phyloP scores from a whole-genome alignment of 2,888 invertebrate genomes.

The Heliconius sara region DNA sequence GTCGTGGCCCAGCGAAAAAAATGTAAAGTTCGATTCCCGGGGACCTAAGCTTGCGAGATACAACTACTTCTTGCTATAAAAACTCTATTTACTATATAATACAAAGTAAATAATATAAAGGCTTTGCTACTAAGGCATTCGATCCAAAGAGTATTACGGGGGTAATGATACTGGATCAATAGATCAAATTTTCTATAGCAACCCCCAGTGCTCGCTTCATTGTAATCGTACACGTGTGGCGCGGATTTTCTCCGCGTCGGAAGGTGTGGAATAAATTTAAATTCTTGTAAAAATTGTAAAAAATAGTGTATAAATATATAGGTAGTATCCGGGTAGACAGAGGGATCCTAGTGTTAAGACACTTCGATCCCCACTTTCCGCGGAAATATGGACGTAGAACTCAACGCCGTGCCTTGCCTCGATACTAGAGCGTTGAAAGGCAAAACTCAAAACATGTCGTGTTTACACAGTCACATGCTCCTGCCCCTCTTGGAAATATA shows the following conservation, averaged over 20 bases:
- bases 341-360: too few species aligned
- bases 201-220: constrained; percentile 46
- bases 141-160: constrained; percentile 30
- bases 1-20: too few species aligned
- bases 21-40: background rate
- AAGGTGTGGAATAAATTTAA: constrained; percentile 7
- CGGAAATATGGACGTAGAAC: too few species aligned
- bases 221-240: constrained; percentile 50
- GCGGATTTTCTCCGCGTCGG: constrained; percentile 15
- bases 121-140: constrained; percentile 28
- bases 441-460: too few species aligned
- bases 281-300: background rate
- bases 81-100: background rate
- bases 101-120: background rate
- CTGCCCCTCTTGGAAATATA: too few species aligned
- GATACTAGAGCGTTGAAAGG: too few species aligned
- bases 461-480: too few species aligned
- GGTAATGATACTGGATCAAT: constrained; percentile 46
- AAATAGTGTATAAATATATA: background rate
- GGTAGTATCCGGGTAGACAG: too few species aligned
- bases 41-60: too few species aligned
- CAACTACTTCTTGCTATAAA: background rate
- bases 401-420: too few species aligned
- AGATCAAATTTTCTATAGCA: constrained; percentile 49
- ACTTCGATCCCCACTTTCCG: too few species aligned